Conservation (phyloP, 2,888 invertebrate genomes). For the Hermaeophaga mercurialis region DNA sequence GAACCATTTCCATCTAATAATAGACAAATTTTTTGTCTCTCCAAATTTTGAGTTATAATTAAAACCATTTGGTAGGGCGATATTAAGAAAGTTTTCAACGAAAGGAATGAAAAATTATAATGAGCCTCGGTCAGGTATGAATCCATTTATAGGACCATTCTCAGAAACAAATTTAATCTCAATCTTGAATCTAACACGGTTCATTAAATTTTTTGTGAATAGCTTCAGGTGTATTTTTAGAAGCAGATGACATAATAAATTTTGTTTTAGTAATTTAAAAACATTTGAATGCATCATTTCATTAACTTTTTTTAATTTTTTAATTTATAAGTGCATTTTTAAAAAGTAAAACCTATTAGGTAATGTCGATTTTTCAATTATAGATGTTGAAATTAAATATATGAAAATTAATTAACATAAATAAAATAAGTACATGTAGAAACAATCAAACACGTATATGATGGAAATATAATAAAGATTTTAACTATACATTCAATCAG, state of each 20-base stretch:
- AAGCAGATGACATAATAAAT: slow-evolving; percentile 24
- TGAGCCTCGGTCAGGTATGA: slow-evolving; percentile 21
- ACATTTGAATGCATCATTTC: too few relatives aligned
- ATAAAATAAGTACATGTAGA: too few relatives aligned
- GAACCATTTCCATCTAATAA: slow-evolving; percentile 23
- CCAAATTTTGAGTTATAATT: slow-evolving; percentile 28
- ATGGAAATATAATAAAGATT: too few relatives aligned
- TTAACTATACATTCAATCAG: too few relatives aligned
- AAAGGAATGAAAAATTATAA: slow-evolving; percentile 24
- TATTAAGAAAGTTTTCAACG: slow-evolving; percentile 23
- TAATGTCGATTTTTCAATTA: too few relatives aligned
- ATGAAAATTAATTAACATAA: too few relatives aligned
- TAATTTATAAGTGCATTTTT: too few relatives aligned
- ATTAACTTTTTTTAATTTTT: too few relatives aligned
- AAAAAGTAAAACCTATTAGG: too few relatives aligned
- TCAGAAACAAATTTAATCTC: slow-evolving; percentile 25
- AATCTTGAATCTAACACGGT: slow-evolving; percentile 25
- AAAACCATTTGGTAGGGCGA: slow-evolving; percentile 25
- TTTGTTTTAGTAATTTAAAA: too few relatives aligned
- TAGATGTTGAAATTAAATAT: too few relatives aligned
- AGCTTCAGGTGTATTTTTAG: slow-evolving; percentile 12
- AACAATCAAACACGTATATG: too few relatives aligned
- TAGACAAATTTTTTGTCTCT: slow-evolving; percentile 22
- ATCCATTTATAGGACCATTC: slow-evolving; percentile 20
- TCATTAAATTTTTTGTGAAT: slow-evolving; percentile 22